Base-by-base conservation (phyloP, 1,140 invertebrate genomes). In the Drosophila bocqueti region DNA sequence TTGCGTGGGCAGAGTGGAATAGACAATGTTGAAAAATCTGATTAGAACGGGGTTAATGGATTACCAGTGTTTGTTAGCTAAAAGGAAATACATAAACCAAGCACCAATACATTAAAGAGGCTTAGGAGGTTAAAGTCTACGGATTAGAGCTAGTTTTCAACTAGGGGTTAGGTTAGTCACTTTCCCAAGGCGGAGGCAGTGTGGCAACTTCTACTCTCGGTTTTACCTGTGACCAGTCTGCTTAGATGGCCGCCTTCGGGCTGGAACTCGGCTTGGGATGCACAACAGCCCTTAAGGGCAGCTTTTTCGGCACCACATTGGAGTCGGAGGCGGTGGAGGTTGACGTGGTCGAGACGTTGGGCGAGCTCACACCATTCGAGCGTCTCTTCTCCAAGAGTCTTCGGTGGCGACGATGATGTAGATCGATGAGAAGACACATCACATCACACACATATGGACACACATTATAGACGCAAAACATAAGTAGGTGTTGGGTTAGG, bases 331-430 rank as follows among this genome's bases (percentile, higher is more conserved):
- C 76, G 9, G 85, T 86, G 26, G 84, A 87, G 38, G 76, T 85
- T 10, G 91, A 89, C 10, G 68, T 85, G 47, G 76, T 85, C 26
- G 91, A 91, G 34, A 64, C 76, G 47, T 83, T 77, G 55, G 76
- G 66, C 11, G 78, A 81, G 60, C 57, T 81, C 26, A 78, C 67
- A 43, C 82, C 86, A 36, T 57, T 81, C 42, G 91, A 86, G 29
- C 81, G 77, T 50, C 64, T 79, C 58, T 76, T 61, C 85, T 92
- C 86, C 69, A 74, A 73, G 54, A 92, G 77, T 79, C 91, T 92
- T 91, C 69, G 43, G 42, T 49, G 59, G 40, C 29, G 11, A 38
- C 34, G 31, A 63, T 65, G 76, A 15, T 52, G 13, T 18, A 7
- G 50, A 62, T 73, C 15, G 74, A 40, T 57, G 26, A 43, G 68